Base-by-base conservation (phyloP, 2,113 vertebrate genomes). In the Recurvirostra avosetta region DNA sequence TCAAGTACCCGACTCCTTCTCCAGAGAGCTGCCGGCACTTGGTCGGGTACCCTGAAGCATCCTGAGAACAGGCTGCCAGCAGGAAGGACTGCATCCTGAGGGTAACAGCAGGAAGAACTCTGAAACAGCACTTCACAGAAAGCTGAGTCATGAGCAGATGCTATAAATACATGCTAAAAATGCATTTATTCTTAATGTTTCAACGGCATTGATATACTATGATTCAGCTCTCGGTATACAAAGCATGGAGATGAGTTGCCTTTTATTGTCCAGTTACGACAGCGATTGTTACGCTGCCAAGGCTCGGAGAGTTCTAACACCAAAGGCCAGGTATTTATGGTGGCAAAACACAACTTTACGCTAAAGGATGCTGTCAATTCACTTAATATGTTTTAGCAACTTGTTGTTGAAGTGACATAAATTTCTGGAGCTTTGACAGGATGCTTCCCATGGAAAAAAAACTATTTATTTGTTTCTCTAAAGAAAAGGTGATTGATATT, bases 171-270 rank as follows among this genome's bases (percentile, higher is more conserved):
- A 66, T 7, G 26, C 63, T 68, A 36, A 79, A 61, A 55, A 19
- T 34, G 17, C 62, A 43, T 62, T 79, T 86, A 56, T 83, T 77
- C 63, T 22, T 77, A 22, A 30, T 70, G 66, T 74, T 83, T 66
- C 67, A 62, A 53, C 0, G 0, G 52, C 63, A 93, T 41, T 0
- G 4, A 73, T 23, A 86, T 10, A 30, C 4, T 3, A 5, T 94
- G 86, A 96, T 67, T 90, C 94, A 92, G 86, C 88, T 71, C 43
- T 27, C 0, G 0, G 50, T 67, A 76, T 62, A 73, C 75, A 65
- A 66, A 49, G 67, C 67, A 55, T 1, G 9, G 83, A 40, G 29
- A 83, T 20, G 40, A 80, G n/a, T 5, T 36, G 34, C 21, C 55
- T 47, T 78, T 59, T 41, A 41, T 80, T 77, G 86, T 30, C 43